A percentile compares a stretch with the other conserved stretches of the same genome.
These are phyloP conservation scores for Aleiodes testaceus DNA, from an alignment of 2,888 invertebrate species.

Conservation along the genomic window DNA sequence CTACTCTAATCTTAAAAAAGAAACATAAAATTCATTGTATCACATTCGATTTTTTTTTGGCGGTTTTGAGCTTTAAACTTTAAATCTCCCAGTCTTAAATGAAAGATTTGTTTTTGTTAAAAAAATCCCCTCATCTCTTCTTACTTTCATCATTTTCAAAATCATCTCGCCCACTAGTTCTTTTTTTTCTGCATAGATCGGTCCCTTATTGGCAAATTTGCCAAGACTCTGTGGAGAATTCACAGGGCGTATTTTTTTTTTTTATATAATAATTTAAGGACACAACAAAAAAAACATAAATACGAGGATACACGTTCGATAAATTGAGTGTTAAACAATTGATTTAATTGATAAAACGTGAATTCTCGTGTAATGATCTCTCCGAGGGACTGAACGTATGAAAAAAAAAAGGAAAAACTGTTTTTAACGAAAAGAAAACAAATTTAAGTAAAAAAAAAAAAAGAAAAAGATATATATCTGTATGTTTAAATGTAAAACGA, in stretches of 20 bases:
- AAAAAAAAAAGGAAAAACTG: slow-evolving; percentile 44
- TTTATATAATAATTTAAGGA: slow-evolving; percentile 23
- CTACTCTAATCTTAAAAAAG: slow-evolving; percentile 13
- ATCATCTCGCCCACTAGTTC: slow-evolving; percentile 37
- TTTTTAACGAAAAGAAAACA: slow-evolving; percentile 30
- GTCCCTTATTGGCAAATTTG: slow-evolving; percentile 64
- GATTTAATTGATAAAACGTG: slow-evolving; percentile 28
- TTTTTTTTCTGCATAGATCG: slow-evolving; percentile 50
- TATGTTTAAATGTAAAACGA: slow-evolving; percentile 34
- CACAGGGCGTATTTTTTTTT: slow-evolving; percentile 63
- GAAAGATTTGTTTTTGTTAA: slow-evolving; percentile 25
- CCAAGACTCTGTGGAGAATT: slow-evolving; percentile 63
- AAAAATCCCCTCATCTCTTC: slow-evolving; percentile 31
- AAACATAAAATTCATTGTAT: slow-evolving; percentile 14
- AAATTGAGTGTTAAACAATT: background rate
- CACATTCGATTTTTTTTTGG: slow-evolving; percentile 27
- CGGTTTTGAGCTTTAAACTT: slow-evolving; percentile 29
- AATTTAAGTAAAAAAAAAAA: background rate
- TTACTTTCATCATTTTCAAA: slow-evolving; percentile 44
- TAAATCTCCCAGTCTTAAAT: background rate
- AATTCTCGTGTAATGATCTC: slow-evolving; percentile 61
- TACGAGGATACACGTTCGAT: slow-evolving; percentile 28
- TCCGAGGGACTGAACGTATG: slow-evolving; percentile 58
- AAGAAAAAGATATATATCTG: slow-evolving; percentile 9
- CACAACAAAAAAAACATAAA: slow-evolving; percentile 19